Evolutionary conservation across 1,140 invertebrate genomes (phyloP).

Genomic region (Coptotermes formosanus): DNA sequence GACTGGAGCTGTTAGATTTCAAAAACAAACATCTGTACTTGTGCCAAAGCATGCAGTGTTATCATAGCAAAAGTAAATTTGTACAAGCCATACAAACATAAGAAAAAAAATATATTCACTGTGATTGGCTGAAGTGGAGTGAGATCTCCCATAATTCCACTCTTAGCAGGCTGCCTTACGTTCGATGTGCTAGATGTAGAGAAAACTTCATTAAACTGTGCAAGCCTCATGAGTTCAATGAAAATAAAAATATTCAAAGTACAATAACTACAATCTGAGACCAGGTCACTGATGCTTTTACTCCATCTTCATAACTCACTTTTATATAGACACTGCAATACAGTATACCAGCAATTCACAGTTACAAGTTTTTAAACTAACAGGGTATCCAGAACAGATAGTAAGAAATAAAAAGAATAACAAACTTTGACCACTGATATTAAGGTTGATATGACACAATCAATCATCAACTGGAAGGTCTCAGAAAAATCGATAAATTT

Average conservation of each 20-base stretch:
- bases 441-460: too few species aligned
- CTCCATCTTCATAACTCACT: too few species aligned
- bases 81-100: background rate
- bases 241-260: background rate
- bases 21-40: background rate
- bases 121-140: constrained; percentile 10
- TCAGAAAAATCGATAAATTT: too few species aligned
- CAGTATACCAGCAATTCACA: too few species aligned
- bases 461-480: too few species aligned
- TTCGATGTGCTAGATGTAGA: background rate
- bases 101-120: constrained; percentile 13
- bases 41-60: background rate
- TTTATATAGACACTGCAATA: too few species aligned
- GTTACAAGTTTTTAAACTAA: too few species aligned
- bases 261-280: background rate
- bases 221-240: background rate
- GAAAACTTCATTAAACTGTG: background rate
- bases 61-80: background rate
- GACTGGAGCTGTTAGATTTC: background rate
- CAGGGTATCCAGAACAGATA: too few species aligned
- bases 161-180: background rate
- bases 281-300: background rate
- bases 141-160: constrained; percentile 22
- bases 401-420: too few species aligned
- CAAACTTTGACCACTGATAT: too few species aligned